These are phyloP conservation scores for Argentina silus DNA, from an alignment of 2,797 vertebrate genomes.

Conservation along the genomic window DNA sequence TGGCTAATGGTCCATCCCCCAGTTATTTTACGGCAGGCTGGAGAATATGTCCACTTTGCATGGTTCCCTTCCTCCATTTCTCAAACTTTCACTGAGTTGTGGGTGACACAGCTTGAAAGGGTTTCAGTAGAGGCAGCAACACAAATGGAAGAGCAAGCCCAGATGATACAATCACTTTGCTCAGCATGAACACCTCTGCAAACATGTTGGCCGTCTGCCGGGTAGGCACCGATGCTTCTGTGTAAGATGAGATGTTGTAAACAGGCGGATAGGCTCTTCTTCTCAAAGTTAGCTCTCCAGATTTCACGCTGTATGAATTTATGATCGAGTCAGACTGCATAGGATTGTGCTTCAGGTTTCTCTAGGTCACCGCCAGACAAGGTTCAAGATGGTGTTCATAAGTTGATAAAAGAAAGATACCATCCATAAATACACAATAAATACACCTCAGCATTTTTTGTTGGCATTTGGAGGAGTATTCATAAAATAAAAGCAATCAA, in stretches of 20 bases:
- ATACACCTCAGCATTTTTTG: conserved; percentile 6
- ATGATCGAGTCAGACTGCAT: conserved; percentile 54
- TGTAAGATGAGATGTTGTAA: conserved; percentile 69
- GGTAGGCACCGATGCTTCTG: conserved; percentile 57
- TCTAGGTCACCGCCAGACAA: conserved; percentile 44
- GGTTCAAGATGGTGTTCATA: conserved; percentile 42
- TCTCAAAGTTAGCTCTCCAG: conserved; percentile 60
- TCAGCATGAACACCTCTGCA: conserved; percentile 73
- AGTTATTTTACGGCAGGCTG: conserved; percentile 78
- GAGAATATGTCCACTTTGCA: conserved; percentile 78
- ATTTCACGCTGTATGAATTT: conserved; percentile 72
- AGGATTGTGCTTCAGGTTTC: conserved; percentile 51
- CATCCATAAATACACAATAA: conserved; percentile 39
- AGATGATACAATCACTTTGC: conserved; percentile 78
- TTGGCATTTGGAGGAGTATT: background rate
- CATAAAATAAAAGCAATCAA: background rate
- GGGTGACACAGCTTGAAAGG: conserved; percentile 71
- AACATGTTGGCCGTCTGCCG: conserved; percentile 59
- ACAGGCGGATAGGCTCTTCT: conserved; percentile 67
- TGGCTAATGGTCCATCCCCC: conserved; percentile 74
- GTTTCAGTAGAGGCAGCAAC: conserved; percentile 35
- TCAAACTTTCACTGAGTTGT: conserved; percentile 70
- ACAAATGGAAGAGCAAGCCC: conserved; percentile 69
- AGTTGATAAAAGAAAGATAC: conserved; percentile 54
- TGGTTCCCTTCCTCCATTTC: conserved; percentile 75